Percentiles rank a stretch among this genome's conserved stretches.
phyloP scores from a whole-genome alignment of 1,140 invertebrate genomes.

The Drosophila eugracilis region DNA sequence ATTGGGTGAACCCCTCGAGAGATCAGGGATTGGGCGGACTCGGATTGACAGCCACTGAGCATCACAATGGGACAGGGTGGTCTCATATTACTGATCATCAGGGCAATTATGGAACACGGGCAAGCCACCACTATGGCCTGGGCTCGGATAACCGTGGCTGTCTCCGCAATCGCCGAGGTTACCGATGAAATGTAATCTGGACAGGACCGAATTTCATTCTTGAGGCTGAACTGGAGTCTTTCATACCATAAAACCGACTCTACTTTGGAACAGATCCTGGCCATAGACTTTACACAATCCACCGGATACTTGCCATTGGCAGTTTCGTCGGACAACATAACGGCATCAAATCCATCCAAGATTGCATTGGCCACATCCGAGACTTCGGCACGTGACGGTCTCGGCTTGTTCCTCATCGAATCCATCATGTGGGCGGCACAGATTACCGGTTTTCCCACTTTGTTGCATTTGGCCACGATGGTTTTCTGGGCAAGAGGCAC shows the following conservation, averaged over 20 bases:
- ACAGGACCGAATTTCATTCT: constrained; percentile 3
- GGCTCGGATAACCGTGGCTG: constrained; percentile 33
- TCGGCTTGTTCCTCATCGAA: constrained; percentile 97
- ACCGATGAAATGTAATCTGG: constrained; percentile 43
- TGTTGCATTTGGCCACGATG: constrained; percentile 96
- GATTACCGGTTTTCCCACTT: constrained; percentile 97
- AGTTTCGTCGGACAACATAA: constrained; percentile 98
- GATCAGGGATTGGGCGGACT: constrained; percentile 44
- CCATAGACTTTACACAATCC: constrained; percentile 85
- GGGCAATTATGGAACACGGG: constrained; percentile 31
- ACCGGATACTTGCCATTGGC: constrained; percentile 98
- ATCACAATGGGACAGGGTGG: constrained; percentile 53
- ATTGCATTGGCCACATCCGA: constrained; percentile 99
- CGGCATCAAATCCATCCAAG: constrained; percentile 97
- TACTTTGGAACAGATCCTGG: constrained; percentile 51
- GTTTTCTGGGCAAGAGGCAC: constrained; percentile 98
- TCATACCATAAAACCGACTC: constrained; percentile 65
- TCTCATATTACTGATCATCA: constrained; percentile 53
- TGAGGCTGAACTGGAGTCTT: constrained; percentile 42
- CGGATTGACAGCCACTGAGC: constrained; percentile 24
- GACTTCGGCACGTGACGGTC: constrained; percentile 96
- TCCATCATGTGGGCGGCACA: constrained; percentile 99
- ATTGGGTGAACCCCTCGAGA: constrained; percentile 54
- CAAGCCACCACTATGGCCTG: constrained; percentile 56
- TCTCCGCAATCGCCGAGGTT: constrained; percentile 44